Base-by-base conservation (phyloP, 2,797 vertebrate species). In the Chelidonichthys spinosus region DNA sequence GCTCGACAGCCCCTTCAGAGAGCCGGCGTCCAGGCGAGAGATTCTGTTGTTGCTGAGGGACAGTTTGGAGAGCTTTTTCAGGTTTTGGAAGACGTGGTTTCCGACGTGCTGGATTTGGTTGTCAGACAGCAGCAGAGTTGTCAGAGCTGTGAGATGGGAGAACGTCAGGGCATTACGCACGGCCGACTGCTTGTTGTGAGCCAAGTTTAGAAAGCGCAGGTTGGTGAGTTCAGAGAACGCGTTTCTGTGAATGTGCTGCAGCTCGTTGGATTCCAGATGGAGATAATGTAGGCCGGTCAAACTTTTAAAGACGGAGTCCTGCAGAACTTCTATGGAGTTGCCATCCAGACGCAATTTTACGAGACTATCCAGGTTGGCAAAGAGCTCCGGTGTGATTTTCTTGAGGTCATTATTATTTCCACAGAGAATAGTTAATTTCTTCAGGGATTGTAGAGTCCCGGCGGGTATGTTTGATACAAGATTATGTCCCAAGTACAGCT, bases 401-500 rank as follows among this genome's bases (percentile, higher is more conserved):
- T 82, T 84, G 5, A 99, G 95, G 79, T 91, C 90, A 47, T 99
- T 99, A 33, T 96, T 92, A 3, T 99, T 99, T 56, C 95, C 91
- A 0, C 97, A 97, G 15, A 99, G 94, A 70, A 97, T 94, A 39
- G 96, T 94, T 53, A 99, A 89, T 75, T 96, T 97, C 78, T 90
- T 94, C 67, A 99, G 85, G 0, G 95, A 86, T 0, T 95, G 93
- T 56, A 99, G 93, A 0, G 96, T 96, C 76, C 96, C 96, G 0
- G 94, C 90, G 0, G 91, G 88, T 44, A 98, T 80, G 0, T 81
- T 84, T 3, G 95, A 92, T 69, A 99, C 84, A 64, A 94, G 90
- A 85, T 99, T 99, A 76, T 99, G 97, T 42, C 98, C 98, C 90
- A 99, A 80, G 82, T 97, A 99, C 7, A 99, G 94, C 82, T 99